Percentiles rank a stretch among this genome's conserved stretches.
Evolutionary conservation across 1,140 invertebrate genomes (phyloP).

Genomic region (Bombus fervidus): DNA sequence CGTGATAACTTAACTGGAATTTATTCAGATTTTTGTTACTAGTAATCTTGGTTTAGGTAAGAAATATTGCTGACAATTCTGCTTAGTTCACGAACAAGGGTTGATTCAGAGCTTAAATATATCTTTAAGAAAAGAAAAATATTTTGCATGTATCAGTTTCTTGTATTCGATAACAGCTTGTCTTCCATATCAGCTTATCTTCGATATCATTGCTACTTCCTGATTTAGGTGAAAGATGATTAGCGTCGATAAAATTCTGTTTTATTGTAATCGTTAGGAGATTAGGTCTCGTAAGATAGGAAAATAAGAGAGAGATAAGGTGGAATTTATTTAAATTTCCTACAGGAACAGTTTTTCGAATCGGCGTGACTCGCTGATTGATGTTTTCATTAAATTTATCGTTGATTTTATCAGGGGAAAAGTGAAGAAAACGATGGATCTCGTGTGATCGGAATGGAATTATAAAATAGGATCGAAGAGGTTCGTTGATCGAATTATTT

Average conservation of each 20-base stretch:
- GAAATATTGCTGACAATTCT: background rate
- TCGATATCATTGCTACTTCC: background rate
- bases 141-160: background rate
- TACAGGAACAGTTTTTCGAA: background rate
- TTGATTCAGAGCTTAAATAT: no score
- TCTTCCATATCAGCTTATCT: no score
- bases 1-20: background rate
- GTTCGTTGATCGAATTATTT: background rate
- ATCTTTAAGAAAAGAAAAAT: background rate
- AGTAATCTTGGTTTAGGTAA: background rate
- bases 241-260: background rate
- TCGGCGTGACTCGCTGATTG: background rate
- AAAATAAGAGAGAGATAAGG: no score
- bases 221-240: background rate
- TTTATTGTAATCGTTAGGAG: background rate
- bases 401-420: background rate
- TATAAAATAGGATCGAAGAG: background rate
- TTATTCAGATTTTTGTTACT: background rate
- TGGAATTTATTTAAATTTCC: background rate
- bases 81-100: rapidly evolving
- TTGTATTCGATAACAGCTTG: background rate
- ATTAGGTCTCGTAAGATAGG: no score
- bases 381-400: no score
- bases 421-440: background rate
- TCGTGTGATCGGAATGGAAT: background rate